Percentiles rank a stretch among this genome's conserved stretches.
phyloP scores from a whole-genome alignment of 2,797 vertebrate genomes.

The Tangara arthus region DNA sequence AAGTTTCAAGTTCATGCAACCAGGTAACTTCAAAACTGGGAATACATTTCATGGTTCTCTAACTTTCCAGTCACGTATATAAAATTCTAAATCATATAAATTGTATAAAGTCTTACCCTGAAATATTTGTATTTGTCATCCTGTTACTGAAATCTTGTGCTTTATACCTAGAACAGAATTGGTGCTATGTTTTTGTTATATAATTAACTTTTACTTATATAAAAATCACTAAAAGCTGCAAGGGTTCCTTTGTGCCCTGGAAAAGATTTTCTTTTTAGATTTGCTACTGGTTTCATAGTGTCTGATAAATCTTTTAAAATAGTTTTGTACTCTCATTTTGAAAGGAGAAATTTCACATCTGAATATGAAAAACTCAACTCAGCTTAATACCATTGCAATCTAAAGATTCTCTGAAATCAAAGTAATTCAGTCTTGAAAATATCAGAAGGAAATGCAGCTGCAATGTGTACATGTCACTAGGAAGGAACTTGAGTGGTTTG shows the following conservation, averaged over 20 bases:
- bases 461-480: accelerated
- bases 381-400: not conserved
- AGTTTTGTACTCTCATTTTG: not conserved
- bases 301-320: not conserved
- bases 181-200: not conserved
- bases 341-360: not conserved
- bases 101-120: not conserved
- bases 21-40: not conserved
- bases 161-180: not conserved
- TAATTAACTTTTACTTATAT: not conserved
- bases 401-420: not conserved
- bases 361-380: not conserved
- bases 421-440: not conserved
- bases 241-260: not conserved
- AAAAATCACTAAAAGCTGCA: not conserved
- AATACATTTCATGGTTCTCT: not conserved
- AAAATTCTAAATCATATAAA: not conserved
- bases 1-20: not conserved
- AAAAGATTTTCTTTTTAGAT: not conserved
- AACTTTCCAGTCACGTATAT: not conserved
- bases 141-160: not conserved
- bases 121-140: not conserved
- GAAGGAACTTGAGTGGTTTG: not conserved
- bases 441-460: not conserved
- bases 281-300: not conserved